Evolutionary conservation across 2,797 vertebrate species (phyloP).

Genomic region (Pampus argenteus): DNA sequence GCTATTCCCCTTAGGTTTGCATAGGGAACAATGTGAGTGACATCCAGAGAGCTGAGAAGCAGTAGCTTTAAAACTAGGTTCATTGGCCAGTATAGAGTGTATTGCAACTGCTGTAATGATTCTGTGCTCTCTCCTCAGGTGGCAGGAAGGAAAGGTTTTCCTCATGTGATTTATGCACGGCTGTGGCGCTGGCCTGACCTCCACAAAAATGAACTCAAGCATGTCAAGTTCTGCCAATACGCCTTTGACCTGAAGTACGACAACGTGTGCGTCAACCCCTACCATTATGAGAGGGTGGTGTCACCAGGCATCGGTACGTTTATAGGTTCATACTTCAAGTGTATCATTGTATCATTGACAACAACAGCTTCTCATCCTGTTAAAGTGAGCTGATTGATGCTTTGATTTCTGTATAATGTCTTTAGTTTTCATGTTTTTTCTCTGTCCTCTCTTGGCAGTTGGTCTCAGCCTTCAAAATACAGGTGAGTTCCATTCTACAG

Average conservation of each 20-base stretch:
- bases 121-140: slow-evolving; percentile 70
- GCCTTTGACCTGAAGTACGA: slow-evolving; percentile 90
- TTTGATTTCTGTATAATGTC: slow-evolving; percentile 2
- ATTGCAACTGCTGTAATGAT: not conserved
- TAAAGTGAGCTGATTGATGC: not conserved
- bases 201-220: slow-evolving; percentile 90
- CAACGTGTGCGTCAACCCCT: slow-evolving; percentile 87
- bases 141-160: slow-evolving; percentile 87
- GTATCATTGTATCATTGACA: not conserved
- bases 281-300: slow-evolving; percentile 88
- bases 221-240: slow-evolving; percentile 87
- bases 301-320: slow-evolving; percentile 85
- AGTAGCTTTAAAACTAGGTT: not conserved
- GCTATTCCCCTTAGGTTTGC: not conserved
- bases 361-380: too few species aligned
- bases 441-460: slow-evolving; percentile 48
- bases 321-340: not conserved
- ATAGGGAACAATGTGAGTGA: not conserved
- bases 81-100: not conserved
- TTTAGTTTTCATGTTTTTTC: not conserved
- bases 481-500: slow-evolving; percentile 58
- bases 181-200: slow-evolving; percentile 88
- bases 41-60: not conserved
- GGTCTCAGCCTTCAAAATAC: slow-evolving; percentile 83
- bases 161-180: slow-evolving; percentile 86